Evolutionary conservation across 2,113 vertebrate species (phyloP).

Genomic region (Ceyx cyanopectus): DNA sequence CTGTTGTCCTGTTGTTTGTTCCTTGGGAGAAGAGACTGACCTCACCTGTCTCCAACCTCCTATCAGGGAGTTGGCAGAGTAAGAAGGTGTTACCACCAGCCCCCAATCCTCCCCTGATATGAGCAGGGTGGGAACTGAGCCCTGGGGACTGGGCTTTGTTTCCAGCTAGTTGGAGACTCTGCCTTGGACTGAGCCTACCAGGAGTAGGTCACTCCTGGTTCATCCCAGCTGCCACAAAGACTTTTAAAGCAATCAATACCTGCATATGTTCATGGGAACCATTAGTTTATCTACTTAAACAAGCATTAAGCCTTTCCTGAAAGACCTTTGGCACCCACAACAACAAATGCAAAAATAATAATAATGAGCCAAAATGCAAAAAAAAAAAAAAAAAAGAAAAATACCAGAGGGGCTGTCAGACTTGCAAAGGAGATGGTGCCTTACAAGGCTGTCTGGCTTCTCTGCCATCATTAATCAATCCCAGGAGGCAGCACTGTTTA

Average conservation of each 20-base stretch:
- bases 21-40: too few species aligned
- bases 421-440: neutral
- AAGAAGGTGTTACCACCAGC: too few species aligned
- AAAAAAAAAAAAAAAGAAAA: neutral
- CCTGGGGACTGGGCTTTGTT: neutral
- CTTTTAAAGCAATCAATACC: fast-evolving
- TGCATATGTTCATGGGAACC: neutral
- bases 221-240: neutral
- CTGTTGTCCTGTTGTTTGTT: too few species aligned
- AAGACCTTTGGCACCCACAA: neutral
- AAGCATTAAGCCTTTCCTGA: neutral
- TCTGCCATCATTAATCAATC: neutral
- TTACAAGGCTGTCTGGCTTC: neutral
- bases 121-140: neutral
- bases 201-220: neutral
- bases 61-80: too few species aligned
- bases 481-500: neutral
- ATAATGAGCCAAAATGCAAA: neutral
- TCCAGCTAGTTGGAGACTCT: neutral
- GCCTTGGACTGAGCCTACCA: neutral
- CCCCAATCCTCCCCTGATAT: too few species aligned
- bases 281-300: neutral
- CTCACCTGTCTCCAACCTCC: too few species aligned
- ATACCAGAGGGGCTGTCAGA: neutral
- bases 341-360: neutral